A percentile compares a stretch with the other conserved stretches of the same genome.
These are phyloP conservation scores for Plebejus anna DNA, from an alignment of 2,888 invertebrate genomes.

Conservation along the genomic window DNA sequence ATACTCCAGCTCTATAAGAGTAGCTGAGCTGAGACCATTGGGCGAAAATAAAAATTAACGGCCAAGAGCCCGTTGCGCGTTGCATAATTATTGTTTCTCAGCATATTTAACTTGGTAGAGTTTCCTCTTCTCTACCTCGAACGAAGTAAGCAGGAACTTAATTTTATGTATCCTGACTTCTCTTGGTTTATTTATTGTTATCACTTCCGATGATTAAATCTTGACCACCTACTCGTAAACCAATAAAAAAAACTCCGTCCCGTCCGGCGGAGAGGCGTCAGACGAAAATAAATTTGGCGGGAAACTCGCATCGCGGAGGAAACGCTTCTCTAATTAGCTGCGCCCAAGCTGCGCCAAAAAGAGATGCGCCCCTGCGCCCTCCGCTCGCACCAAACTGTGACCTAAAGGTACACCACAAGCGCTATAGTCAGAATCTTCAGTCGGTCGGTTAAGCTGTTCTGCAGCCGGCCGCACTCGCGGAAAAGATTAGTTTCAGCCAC, in stretches of 20 bases:
- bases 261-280: conserved; percentile 45
- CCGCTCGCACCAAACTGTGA: conserved; percentile 33
- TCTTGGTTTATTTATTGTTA: conserved; percentile 19
- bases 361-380: conserved; percentile 32
- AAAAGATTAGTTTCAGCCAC: conserved; percentile 75
- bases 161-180: background rate
- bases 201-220: conserved; percentile 18
- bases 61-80: no score
- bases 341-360: conserved; percentile 40
- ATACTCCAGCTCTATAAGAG: background rate
- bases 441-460: conserved; percentile 42
- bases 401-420: background rate
- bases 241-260: conserved; percentile 32
- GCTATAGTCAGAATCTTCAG: conserved; percentile 33
- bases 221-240: conserved; percentile 1
- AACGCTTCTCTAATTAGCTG: conserved; percentile 60
- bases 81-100: background rate
- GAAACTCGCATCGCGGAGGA: conserved; percentile 66
- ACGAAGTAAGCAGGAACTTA: background rate
- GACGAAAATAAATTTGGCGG: conserved; percentile 61
- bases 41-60: no score
- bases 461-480: conserved; percentile 46
- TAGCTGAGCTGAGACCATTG: no score
- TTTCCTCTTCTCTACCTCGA: background rate
- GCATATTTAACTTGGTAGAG: background rate